Evolutionary conservation across 1,140 invertebrate genomes (phyloP).

Genomic region (Psix sp.): DNA sequence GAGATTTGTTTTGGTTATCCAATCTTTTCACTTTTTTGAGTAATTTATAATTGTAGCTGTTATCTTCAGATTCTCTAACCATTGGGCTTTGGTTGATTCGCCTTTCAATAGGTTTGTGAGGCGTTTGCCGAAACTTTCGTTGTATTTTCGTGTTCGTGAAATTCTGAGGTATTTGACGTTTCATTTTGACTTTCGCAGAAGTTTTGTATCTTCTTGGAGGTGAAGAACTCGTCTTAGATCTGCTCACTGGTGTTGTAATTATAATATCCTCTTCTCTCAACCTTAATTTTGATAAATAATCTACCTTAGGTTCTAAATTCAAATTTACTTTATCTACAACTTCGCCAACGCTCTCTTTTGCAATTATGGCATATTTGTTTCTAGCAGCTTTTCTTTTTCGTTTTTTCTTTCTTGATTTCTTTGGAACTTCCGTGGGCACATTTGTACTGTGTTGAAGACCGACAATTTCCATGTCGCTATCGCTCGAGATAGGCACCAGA

Average conservation of each 20-base stretch:
- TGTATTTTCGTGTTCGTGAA: no score
- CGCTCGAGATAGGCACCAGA: slow-evolving; percentile 73
- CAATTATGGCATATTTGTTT: background rate
- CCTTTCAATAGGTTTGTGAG: background rate
- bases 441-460: slow-evolving; percentile 60
- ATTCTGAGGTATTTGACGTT: slow-evolving; percentile 13
- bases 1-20: slow-evolving; percentile 58
- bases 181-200: slow-evolving; percentile 31
- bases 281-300: slow-evolving; percentile 37
- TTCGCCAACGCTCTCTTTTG: background rate
- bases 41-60: slow-evolving; percentile 57
- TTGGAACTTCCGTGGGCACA: slow-evolving; percentile 20
- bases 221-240: slow-evolving; percentile 24
- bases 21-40: slow-evolving; percentile 68
- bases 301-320: slow-evolving; percentile 8
- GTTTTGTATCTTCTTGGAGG: slow-evolving; percentile 56
- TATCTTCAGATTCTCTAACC: slow-evolving; percentile 19
- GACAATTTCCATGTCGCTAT: slow-evolving; percentile 73
- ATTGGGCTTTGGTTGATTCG: background rate
- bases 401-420: slow-evolving; percentile 62
- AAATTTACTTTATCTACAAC: background rate
- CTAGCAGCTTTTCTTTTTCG: slow-evolving; percentile 53
- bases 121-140: slow-evolving; percentile 35
- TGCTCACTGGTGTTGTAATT: slow-evolving; percentile 4
- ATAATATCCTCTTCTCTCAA: slow-evolving; percentile 28